Base-by-base conservation (phyloP, 2,113 vertebrate genomes). In the Cepphus grylle region DNA sequence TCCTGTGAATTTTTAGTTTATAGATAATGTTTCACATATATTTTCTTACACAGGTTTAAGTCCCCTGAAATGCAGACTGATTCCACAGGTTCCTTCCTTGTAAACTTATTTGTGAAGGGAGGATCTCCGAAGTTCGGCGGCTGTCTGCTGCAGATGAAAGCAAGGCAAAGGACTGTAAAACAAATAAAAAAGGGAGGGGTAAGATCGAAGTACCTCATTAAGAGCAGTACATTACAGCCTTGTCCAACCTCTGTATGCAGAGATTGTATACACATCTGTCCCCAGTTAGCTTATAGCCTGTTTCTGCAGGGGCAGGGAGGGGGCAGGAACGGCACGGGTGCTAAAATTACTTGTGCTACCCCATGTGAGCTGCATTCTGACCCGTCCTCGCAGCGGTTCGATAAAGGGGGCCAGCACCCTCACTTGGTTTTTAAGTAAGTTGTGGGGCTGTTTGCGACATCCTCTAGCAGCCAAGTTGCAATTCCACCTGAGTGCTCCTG, bases 171-270 rank as follows among this genome's bases (percentile, higher is more conserved):
- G 7, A 17, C 53, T 70, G 63, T 83, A 97, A 97, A 94, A 86
- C 93, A 96, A 94, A 95, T 81, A 90, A 84, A 82, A 97, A 81
- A 93, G 73, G 81, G 96, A 95, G 66, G 90, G 67, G 87, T 66
- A 92, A 91, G 79, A 80, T 97, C 79, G 96, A 97, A 98, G 89
- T 83, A 82, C 90, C 87, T 96, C 76, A 67, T 95, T 88, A 89
- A 89, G 30, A 84, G 89, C 61, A n/a, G 38, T 53, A 49, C 3
- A 3, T 93, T 94, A 81, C 56, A 96, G 67, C 26, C 76, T 83
- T 77, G 43, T 91, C 70, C 65, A 89, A 81, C 77, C 82, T 84
- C 85, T 88, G 73, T 70, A 95, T 66, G 78, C 86, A 93, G 85
- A 96, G 81, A 84, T 79, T 93, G 62, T 36, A n/a, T 19, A 47